Percentiles rank a stretch among this genome's conserved stretches.
Conservation (phyloP, 2,888 invertebrate species). For the Ferrisia virgata region DNA sequence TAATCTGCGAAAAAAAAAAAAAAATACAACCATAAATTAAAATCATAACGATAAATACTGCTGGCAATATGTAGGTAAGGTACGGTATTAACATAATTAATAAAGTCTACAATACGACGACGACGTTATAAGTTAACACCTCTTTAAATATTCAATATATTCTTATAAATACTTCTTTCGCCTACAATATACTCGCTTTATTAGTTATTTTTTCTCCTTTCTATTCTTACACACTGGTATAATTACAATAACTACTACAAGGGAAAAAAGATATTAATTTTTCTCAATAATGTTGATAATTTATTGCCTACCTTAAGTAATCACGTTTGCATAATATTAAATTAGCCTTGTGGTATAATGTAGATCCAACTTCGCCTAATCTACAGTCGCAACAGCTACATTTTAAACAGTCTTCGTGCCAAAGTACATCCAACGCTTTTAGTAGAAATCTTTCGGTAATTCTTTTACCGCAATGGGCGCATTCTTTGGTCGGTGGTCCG, state of each 20-base stretch:
- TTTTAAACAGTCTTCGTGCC: conserved; percentile 98
- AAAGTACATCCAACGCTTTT: conserved; percentile 87
- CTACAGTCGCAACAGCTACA: conserved; percentile 96
- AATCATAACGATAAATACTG: neutral
- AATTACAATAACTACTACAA: neutral
- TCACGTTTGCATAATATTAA: conserved; percentile 93
- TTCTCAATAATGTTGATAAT: neutral
- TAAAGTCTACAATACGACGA: neutral
- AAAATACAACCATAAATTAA: neutral
- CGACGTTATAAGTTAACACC: neutral
- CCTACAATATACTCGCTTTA: neutral
- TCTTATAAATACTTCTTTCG: neutral
- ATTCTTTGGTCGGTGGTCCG: conserved; percentile 57
- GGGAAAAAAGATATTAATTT: neutral
- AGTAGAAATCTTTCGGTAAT: conserved; percentile 81
- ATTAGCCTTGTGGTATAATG: conserved; percentile 91
- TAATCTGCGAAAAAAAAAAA: conserved; percentile 61
- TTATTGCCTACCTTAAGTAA: conserved; percentile 85
- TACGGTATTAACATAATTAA: neutral
- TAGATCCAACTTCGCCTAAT: conserved; percentile 92
- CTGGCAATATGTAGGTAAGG: conserved; percentile 1
- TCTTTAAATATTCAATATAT: neutral
- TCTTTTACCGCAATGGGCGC: conserved; percentile 80
- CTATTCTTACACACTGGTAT: neutral
- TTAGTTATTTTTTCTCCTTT: neutral